Percentiles rank a stretch among this genome's conserved stretches.
phyloP scores from a whole-genome alignment of 2,797 vertebrate species.

The Nothura maculosa region DNA sequence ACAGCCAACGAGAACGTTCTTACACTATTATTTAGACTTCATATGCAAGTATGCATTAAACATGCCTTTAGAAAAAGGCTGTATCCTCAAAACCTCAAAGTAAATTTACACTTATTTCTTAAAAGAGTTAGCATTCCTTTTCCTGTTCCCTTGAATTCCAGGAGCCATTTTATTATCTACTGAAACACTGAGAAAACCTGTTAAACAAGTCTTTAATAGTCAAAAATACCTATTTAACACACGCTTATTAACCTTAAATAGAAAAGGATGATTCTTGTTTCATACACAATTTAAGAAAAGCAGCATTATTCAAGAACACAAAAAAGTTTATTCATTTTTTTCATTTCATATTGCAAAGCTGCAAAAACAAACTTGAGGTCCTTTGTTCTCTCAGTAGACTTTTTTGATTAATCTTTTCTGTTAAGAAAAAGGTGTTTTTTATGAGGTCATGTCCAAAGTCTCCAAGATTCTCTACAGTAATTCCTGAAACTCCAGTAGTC shows the following conservation, averaged over 20 bases:
- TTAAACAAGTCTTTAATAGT: neutral
- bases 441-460: constrained; percentile 3
- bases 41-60: neutral
- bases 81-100: neutral
- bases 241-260: neutral
- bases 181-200: neutral
- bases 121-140: neutral
- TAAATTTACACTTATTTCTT: neutral
- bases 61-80: neutral
- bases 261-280: neutral
- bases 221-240: neutral
- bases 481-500: constrained; percentile 23
- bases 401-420: neutral
- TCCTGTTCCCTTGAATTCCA: neutral
- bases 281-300: neutral
- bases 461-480: neutral
- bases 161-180: neutral
- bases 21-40: neutral
- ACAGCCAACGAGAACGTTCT: neutral
- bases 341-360: neutral
- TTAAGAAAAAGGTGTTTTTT: neutral
- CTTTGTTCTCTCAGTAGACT: neutral
- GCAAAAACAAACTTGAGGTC: neutral
- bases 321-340: neutral
- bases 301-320: neutral